A percentile compares a stretch with the other conserved stretches of the same genome.
Conservation (phyloP, 2,888 invertebrate genomes). For the Sinopyrophorus schimmeli region DNA sequence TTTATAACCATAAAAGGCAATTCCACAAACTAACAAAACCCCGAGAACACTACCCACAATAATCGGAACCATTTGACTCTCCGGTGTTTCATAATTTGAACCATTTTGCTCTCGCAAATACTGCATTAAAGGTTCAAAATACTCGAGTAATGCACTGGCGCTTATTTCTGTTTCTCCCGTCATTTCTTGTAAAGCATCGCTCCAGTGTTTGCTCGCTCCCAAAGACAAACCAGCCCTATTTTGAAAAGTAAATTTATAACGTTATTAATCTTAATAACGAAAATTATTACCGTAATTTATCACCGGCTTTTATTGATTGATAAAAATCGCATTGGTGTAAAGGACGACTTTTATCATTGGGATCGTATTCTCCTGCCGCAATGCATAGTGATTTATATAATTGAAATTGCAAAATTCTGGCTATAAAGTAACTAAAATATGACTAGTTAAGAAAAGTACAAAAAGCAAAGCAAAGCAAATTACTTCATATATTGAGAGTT, state of each 20-base stretch:
- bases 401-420: constrained; percentile 74
- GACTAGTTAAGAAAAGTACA: constrained; percentile 4
- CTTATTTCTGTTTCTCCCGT: constrained; percentile 62
- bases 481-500: constrained; percentile 54
- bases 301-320: constrained; percentile 67
- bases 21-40: constrained; percentile 8
- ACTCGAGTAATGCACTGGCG: constrained; percentile 60
- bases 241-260: constrained; percentile 32
- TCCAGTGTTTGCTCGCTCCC: constrained; percentile 59
- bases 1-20: constrained; percentile 15
- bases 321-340: constrained; percentile 75
- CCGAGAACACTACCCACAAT: constrained; percentile 12
- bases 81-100: background rate
- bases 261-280: background rate
- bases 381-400: constrained; percentile 70
- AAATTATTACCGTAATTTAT: constrained; percentile 58
- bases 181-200: constrained; percentile 61
- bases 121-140: constrained; percentile 60
- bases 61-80: constrained; percentile 19
- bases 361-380: constrained; percentile 65
- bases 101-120: constrained; percentile 55
- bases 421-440: constrained; percentile 60
- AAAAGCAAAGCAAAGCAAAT: too few relatives aligned
- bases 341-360: constrained; percentile 58
- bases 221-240: constrained; percentile 57